Conservation (phyloP, 2,888 invertebrate species). For the Ornithoptera priamus region DNA sequence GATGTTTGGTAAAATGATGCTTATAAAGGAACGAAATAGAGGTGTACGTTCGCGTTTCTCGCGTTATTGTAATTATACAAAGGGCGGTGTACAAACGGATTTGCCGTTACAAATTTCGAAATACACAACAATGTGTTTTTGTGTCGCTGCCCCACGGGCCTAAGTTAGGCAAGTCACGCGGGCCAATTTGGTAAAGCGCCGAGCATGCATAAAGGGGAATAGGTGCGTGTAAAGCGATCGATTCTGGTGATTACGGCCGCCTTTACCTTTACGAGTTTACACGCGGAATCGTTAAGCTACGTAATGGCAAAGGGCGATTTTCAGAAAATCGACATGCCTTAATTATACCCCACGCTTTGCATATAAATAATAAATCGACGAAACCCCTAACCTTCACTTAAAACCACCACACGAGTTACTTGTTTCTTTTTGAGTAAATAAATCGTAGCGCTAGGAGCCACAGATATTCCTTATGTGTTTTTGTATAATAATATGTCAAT, state of each 20-base stretch:
- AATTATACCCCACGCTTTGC: too few species aligned
- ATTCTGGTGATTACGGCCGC: slow-evolving; percentile 47
- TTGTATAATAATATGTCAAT: too few species aligned
- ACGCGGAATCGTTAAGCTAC: slow-evolving; percentile 16
- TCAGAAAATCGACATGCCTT: slow-evolving; percentile 15
- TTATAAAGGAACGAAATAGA: too few species aligned
- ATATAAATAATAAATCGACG: too few species aligned
- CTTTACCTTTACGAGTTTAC: slow-evolving; percentile 29
- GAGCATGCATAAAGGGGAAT: slow-evolving; percentile 56
- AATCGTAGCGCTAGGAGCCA: too few species aligned
- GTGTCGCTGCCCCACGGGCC: slow-evolving; percentile 25
- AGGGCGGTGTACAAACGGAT: not conserved
- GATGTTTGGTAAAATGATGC: too few species aligned
- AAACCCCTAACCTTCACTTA: too few species aligned
- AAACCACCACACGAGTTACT: too few species aligned
- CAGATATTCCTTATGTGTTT: too few species aligned
- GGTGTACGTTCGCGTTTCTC: not conserved
- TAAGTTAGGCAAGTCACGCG: slow-evolving; percentile 67
- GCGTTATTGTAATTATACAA: not conserved
- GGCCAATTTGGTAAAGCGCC: slow-evolving; percentile 64
- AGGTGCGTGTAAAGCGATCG: slow-evolving; percentile 48
- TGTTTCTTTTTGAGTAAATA: too few species aligned
- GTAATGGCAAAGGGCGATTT: slow-evolving; percentile 20
- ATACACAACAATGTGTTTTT: slow-evolving; percentile 27
- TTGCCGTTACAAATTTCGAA: slow-evolving; percentile 11